These are phyloP conservation scores for Choloepus hoffmanni DNA, from an alignment of 2,113 vertebrate species.

Conservation along the genomic window DNA sequence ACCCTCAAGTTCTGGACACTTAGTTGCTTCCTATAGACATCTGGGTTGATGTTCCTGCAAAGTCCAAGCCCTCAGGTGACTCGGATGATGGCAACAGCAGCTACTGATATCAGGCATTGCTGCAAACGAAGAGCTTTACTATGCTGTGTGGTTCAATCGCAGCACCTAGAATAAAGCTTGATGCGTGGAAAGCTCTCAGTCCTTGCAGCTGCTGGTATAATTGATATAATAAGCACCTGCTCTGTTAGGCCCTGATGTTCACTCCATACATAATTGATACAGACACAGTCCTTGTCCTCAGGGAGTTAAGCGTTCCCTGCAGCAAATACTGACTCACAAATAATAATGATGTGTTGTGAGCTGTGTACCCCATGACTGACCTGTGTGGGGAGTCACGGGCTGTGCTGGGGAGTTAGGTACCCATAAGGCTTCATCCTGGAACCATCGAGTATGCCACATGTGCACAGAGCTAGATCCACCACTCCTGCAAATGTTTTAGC, in stretches of 20 bases:
- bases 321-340: neutral
- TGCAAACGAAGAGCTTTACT: neutral
- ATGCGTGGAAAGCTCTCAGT: rapidly evolving
- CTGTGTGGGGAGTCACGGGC: neutral
- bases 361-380: neutral
- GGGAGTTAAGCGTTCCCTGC: neutral
- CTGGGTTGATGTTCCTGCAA: neutral
- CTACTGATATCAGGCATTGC: neutral
- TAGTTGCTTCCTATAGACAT: neutral
- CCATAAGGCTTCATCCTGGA: neutral
- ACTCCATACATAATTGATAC: neutral
- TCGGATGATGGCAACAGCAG: neutral
- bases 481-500: neutral
- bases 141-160: neutral
- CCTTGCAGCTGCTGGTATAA: no score
- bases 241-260: neutral
- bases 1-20: neutral
- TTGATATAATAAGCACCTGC: neutral
- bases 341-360: neutral
- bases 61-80: neutral
- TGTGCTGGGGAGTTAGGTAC: neutral
- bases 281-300: neutral
- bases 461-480: neutral
- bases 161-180: neutral
- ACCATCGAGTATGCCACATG: rapidly evolving